Base-by-base conservation (phyloP, 64 coral and sea anemone genomes). In the Porites lutea region DNA sequence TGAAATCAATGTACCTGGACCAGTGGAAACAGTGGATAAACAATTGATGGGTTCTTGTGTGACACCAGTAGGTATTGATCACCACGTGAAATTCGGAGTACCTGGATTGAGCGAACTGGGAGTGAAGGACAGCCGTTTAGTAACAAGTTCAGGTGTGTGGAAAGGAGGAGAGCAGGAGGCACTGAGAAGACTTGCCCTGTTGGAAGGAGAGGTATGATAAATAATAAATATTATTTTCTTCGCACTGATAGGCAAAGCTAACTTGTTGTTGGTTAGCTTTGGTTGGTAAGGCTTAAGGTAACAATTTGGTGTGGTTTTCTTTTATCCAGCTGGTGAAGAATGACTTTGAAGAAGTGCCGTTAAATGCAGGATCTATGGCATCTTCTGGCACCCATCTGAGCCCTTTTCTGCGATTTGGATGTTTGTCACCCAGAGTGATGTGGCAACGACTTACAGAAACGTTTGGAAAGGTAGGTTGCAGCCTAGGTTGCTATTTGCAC, bases 111-210 rank as follows among this genome's bases (percentile, higher is more conserved):
- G 48, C 58, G 91, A 92, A n/a, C 75, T 92, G 8, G 91, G 91
- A 19, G 63, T 92, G 47, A 92, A 87, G 50, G 91, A 92, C 52
- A 23, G 22, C 7, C 46, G 53, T 18, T 52, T 65, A n/a, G 91
- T 75, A 14, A 87, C 73, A 63, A 65, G 70, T 71, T 23, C 21
- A 65, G 15, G 0, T 27, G 51, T 67, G 13, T 92, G 91, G 91
- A 92, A 43, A 59, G 91, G 91, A 59, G 91, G 91, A 78, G 91
- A 92, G 78, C 78, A 44, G 15, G 91, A 87, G 19, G 91, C 71
- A 9, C 48, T 92, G 15, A 53, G 59, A 13, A 62, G 91, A 66
- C 73, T 92, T 27, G 23, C 19, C 19, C 47, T 87, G 57, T 47
- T 84, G 18, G 81, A 84, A 18, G 6, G 69, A 84, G 23, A 84